phyloP scores from a whole-genome alignment of 1,140 invertebrate genomes.

The Carposina sasakii region DNA sequence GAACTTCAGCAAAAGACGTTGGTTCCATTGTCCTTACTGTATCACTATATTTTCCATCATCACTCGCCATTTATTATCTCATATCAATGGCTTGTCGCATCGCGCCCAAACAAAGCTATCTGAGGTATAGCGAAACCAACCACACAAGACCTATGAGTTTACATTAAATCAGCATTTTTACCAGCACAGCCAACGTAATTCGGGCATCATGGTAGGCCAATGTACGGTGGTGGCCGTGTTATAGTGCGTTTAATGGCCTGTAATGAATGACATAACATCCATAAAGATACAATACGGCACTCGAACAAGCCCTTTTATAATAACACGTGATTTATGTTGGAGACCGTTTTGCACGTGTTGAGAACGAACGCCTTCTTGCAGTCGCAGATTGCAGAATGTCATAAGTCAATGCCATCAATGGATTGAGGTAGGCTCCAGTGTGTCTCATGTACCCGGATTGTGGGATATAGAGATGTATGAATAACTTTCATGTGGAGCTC shows the following conservation, averaged over 20 bases:
- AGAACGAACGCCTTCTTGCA: slow-evolving; percentile 40
- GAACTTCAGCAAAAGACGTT: slow-evolving; percentile 21
- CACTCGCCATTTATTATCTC: slow-evolving; percentile 61
- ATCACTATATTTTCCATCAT: slow-evolving; percentile 42
- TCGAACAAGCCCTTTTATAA: slow-evolving; percentile 63
- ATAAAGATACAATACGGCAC: slow-evolving; percentile 67
- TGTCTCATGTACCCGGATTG: too few relatives aligned
- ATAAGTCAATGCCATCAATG: too few relatives aligned
- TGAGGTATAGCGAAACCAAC: slow-evolving; percentile 53
- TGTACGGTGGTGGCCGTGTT: slow-evolving; percentile 36
- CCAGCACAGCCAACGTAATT: neutral
- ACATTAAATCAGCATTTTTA: slow-evolving; percentile 28
- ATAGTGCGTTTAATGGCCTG: slow-evolving; percentile 68
- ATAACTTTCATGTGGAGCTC: too few relatives aligned
- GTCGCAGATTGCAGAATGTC: too few relatives aligned
- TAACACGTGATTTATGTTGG: slow-evolving; percentile 63
- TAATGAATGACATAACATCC: slow-evolving; percentile 69
- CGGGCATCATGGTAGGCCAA: slow-evolving; percentile 28
- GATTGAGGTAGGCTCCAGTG: too few relatives aligned
- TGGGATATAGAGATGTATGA: too few relatives aligned
- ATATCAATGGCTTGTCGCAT: slow-evolving; percentile 63
- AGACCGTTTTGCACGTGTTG: slow-evolving; percentile 60
- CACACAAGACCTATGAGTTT: slow-evolving; percentile 27
- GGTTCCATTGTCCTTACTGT: slow-evolving; percentile 25
- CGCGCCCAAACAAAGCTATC: slow-evolving; percentile 58